Evolutionary conservation across 2,797 vertebrate species (phyloP).

Genomic region (Lepilemur septentrionalis): DNA sequence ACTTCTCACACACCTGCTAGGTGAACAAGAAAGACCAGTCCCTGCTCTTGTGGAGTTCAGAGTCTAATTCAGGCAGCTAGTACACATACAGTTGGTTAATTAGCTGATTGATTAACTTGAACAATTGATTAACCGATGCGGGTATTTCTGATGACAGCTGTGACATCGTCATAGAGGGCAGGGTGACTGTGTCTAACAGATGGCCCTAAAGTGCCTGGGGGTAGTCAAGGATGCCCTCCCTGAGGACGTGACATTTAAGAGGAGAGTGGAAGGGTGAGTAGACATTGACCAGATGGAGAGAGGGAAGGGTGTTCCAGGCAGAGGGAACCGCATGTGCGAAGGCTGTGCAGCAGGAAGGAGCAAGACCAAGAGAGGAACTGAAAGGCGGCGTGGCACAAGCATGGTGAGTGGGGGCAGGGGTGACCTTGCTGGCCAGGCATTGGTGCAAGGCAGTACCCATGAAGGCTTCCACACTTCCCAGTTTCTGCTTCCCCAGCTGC

Average conservation of each 20-base stretch:
- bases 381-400: background rate
- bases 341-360: background rate
- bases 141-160: no score
- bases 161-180: background rate
- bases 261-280: background rate
- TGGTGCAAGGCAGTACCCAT: background rate
- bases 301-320: background rate
- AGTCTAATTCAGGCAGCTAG: background rate
- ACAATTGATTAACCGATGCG: no score
- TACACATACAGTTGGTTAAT: background rate
- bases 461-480: background rate
- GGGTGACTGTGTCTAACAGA: background rate
- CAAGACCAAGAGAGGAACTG: background rate
- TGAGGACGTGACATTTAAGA: background rate
- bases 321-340: background rate
- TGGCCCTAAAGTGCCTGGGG: background rate
- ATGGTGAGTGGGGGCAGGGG: accelerated
- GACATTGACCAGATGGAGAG: background rate
- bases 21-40: background rate
- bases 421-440: background rate
- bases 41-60: background rate
- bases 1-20: background rate
- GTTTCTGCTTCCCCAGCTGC: background rate
- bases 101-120: background rate
- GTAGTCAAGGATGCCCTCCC: background rate